These are phyloP conservation scores for Passer montanus DNA, from an alignment of 2,113 vertebrate genomes.

Conservation along the genomic window DNA sequence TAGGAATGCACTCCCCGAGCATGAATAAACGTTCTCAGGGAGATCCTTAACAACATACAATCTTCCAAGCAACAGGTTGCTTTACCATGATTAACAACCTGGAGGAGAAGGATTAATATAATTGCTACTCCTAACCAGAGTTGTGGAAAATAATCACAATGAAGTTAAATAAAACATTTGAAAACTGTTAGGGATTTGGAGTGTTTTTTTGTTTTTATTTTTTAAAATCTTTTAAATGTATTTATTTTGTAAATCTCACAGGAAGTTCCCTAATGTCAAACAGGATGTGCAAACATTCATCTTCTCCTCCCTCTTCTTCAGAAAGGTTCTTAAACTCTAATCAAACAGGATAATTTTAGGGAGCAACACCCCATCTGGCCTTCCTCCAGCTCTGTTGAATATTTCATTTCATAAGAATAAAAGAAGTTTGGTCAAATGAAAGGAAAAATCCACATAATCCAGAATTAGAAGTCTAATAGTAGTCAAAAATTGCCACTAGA, in stretches of 20 bases:
- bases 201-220: no score
- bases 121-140: conserved; percentile 32
- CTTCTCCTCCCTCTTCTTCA: background rate
- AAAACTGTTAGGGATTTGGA: background rate
- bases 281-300: background rate
- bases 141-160: conserved; percentile 1
- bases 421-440: background rate
- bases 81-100: conserved; percentile 48
- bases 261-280: background rate
- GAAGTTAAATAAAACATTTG: conserved; percentile 7
- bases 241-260: background rate
- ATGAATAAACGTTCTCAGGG: conserved; percentile 29
- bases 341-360: background rate
- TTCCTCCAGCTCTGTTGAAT: background rate
- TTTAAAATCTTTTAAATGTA: background rate
- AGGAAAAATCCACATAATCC: background rate
- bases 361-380: background rate
- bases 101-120: conserved; percentile 53
- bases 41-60: conserved; percentile 28
- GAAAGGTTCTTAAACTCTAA: background rate
- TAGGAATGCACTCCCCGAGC: conserved; percentile 7
- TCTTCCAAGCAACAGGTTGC: conserved; percentile 50
- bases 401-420: background rate
- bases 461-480: background rate
- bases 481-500: background rate